Conservation (phyloP, 2,888 invertebrate genomes). For the Lampropteryx suffumata region DNA sequence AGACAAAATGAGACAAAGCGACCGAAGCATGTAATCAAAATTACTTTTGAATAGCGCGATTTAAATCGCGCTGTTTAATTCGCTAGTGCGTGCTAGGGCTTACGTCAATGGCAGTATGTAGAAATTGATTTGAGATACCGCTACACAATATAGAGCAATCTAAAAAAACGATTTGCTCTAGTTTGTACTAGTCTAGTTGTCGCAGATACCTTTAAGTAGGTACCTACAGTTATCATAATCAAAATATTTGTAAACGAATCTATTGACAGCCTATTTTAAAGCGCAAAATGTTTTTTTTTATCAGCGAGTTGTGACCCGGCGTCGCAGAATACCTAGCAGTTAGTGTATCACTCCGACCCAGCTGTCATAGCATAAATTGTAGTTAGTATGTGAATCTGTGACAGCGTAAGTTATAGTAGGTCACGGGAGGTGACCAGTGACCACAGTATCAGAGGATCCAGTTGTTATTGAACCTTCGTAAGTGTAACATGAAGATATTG, state of each 20-base stretch:
- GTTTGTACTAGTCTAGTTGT: too few species aligned
- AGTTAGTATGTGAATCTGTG: slow-evolving; percentile 10
- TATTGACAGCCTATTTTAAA: slow-evolving; percentile 16
- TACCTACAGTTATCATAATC: neutral
- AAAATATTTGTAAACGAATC: neutral
- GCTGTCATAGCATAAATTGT: neutral
- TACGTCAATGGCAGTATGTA: too few species aligned
- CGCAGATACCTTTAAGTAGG: too few species aligned
- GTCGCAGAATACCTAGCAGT: slow-evolving; percentile 30
- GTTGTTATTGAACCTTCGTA: slow-evolving; percentile 50
- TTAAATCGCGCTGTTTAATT: too few species aligned
- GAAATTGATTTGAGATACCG: too few species aligned
- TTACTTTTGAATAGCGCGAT: too few species aligned
- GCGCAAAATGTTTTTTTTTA: slow-evolving; percentile 50
- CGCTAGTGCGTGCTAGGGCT: too few species aligned
- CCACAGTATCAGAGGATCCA: slow-evolving; percentile 37
- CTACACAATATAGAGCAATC: too few species aligned
- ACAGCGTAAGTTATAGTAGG: slow-evolving; percentile 7
- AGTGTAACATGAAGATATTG: slow-evolving; percentile 54
- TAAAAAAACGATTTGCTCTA: too few species aligned
- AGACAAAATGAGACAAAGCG: too few species aligned
- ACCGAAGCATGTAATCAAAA: too few species aligned
- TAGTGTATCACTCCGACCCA: slow-evolving; percentile 7
- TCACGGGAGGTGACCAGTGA: slow-evolving; percentile 4
- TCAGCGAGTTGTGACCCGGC: slow-evolving; percentile 41